Evolutionary conservation across 2,797 vertebrate genomes (phyloP).

Genomic region (Crocidura indochinensis): DNA sequence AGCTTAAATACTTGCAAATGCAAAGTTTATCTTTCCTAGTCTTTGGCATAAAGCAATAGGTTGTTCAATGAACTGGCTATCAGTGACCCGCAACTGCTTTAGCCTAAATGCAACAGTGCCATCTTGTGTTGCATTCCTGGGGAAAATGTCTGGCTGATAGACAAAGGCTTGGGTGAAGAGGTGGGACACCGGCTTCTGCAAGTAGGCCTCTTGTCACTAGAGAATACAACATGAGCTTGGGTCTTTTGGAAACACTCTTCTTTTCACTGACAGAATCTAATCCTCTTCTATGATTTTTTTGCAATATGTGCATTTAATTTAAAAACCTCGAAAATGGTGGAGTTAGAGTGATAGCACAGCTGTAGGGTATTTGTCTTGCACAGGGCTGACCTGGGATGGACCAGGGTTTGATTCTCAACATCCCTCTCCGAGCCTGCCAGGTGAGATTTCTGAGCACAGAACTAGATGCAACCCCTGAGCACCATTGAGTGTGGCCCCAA

Average conservation of each 20-base stretch:
- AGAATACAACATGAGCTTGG: background rate
- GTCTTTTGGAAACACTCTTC: background rate
- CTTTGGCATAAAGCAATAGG: slow-evolving; percentile 35
- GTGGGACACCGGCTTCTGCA: too few species aligned
- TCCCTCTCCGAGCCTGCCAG: too few species aligned
- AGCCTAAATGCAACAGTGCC: slow-evolving; percentile 83
- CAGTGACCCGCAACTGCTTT: slow-evolving; percentile 3
- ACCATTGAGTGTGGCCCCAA: too few species aligned
- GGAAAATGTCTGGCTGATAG: background rate
- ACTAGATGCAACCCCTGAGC: too few species aligned
- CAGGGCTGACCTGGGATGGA: too few species aligned
- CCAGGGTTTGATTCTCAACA: too few species aligned
- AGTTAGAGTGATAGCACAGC: too few species aligned
- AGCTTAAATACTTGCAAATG: slow-evolving; percentile 19
- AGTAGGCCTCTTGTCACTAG: background rate
- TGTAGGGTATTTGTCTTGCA: too few species aligned
- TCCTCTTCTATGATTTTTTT: background rate
- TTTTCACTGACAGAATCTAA: background rate
- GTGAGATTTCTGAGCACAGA: too few species aligned
- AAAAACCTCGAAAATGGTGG: too few species aligned
- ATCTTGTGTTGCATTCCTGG: slow-evolving; percentile 79
- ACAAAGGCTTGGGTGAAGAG: slow-evolving; percentile 53
- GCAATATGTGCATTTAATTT: too few species aligned
- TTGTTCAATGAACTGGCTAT: background rate
- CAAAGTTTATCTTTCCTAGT: background rate